phyloP scores from a whole-genome alignment of 2,113 vertebrate genomes.

The Xiphophorus hellerii region DNA sequence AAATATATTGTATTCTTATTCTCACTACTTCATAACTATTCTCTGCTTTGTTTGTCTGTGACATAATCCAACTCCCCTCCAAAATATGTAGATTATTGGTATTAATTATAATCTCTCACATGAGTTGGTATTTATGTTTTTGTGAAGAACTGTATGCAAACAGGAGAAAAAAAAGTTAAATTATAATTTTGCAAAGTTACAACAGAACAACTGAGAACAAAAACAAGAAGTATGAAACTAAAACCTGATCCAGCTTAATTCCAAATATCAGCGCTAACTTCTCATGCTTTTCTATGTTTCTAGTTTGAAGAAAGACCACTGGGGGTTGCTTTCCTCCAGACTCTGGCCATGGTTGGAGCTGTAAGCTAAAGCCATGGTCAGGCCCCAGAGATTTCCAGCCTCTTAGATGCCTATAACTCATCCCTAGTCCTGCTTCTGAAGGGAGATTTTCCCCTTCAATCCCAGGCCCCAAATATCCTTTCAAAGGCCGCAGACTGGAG shows the following conservation, averaged over 20 bases:
- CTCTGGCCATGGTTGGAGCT: constrained; percentile 72
- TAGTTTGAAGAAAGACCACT: constrained; percentile 44
- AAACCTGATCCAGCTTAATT: constrained; percentile 49
- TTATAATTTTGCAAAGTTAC: not conserved
- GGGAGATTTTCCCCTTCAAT: constrained; percentile 76
- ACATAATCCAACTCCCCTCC: not conserved
- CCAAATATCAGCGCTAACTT: constrained; percentile 50
- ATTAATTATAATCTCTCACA: no score
- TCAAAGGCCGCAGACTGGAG: constrained; percentile 83
- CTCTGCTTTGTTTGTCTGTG: not conserved
- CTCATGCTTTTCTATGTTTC: constrained; percentile 61
- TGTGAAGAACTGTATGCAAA: not conserved
- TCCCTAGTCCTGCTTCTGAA: constrained; percentile 75
- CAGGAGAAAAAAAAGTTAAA: not conserved
- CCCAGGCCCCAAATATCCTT: constrained; percentile 79
- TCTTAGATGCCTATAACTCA: constrained; percentile 86
- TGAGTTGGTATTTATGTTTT: not conserved
- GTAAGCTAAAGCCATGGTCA: constrained; percentile 79
- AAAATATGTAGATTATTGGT: no score
- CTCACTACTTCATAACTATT: not conserved
- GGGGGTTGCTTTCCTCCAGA: constrained; percentile 47
- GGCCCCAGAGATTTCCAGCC: constrained; percentile 82
- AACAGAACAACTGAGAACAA: constrained; percentile 25
- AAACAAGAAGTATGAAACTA: constrained; percentile 35
- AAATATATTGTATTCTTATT: no score